These are phyloP conservation scores for Nesoenas mayeri DNA, from an alignment of 2,113 vertebrate genomes.

Conservation along the genomic window DNA sequence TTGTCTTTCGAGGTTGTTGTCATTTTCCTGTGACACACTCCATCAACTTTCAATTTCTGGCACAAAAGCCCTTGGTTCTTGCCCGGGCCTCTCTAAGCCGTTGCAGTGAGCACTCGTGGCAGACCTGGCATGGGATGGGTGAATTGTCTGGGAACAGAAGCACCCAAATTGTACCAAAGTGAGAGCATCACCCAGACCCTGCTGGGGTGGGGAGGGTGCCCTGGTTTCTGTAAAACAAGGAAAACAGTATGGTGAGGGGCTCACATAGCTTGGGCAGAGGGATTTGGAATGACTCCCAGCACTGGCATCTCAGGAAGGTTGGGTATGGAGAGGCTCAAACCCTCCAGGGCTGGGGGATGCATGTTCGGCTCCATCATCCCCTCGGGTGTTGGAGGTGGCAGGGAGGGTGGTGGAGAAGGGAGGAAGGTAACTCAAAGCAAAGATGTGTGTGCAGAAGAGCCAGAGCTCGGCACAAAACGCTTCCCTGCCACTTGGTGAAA, in stretches of 20 bases:
- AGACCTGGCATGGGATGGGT: neutral
- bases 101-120: neutral
- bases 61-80: slow-evolving; percentile 35
- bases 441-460: neutral
- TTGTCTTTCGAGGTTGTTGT: slow-evolving; percentile 65
- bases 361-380: fast-evolving
- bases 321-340: neutral
- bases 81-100: neutral
- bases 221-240: neutral
- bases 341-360: neutral
- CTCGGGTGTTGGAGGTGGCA: fast-evolving
- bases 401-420: neutral
- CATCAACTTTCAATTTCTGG: slow-evolving; percentile 69
- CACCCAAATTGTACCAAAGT: neutral
- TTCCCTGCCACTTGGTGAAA: neutral
- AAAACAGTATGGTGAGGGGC: neutral
- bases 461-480: neutral
- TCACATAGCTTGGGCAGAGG: neutral
- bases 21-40: slow-evolving; percentile 69
- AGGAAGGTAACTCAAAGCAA: neutral
- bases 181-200: neutral
- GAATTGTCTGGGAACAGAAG: neutral
- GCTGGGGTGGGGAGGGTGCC: neutral
- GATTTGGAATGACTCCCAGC: neutral
- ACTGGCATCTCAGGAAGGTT: fast-evolving